These are phyloP conservation scores for Acleris sparsana DNA, from an alignment of 2,888 invertebrate species.

Conservation along the genomic window DNA sequence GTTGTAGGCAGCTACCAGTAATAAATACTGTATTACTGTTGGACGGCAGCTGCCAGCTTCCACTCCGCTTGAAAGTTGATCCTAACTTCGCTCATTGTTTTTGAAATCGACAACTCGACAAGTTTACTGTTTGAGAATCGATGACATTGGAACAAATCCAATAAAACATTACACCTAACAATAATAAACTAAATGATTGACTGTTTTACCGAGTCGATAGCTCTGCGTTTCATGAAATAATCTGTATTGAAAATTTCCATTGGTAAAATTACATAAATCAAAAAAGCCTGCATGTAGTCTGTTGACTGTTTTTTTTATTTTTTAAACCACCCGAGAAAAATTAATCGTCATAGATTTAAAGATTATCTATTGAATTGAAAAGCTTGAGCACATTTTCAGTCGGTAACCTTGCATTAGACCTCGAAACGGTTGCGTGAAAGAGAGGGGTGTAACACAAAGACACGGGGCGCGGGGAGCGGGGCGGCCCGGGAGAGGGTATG, in stretches of 20 bases:
- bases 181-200: constrained; percentile 27
- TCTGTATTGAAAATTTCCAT: neutral
- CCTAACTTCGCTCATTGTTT: constrained; percentile 36
- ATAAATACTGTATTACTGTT: constrained; percentile 56
- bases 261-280: constrained; percentile 14
- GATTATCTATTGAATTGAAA: constrained; percentile 49
- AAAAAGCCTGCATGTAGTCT: neutral
- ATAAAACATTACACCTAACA: constrained; percentile 26
- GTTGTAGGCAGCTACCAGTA: constrained; percentile 54
- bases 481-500: constrained; percentile 78
- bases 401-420: constrained; percentile 67
- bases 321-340: too few relatives aligned
- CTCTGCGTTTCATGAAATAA: constrained; percentile 3
- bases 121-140: constrained; percentile 33
- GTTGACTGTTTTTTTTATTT: neutral
- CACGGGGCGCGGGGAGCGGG: constrained; percentile 70
- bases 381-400: constrained; percentile 59
- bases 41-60: constrained; percentile 42
- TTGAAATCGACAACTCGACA: constrained; percentile 36
- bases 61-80: constrained; percentile 47
- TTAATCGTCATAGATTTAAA: constrained; percentile 1
- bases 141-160: constrained; percentile 35
- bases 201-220: constrained; percentile 15
- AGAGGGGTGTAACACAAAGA: constrained; percentile 76
- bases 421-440: constrained; percentile 68